Conservation (phyloP, 1,140 invertebrate genomes). For the Mactra quadrangularis region DNA sequence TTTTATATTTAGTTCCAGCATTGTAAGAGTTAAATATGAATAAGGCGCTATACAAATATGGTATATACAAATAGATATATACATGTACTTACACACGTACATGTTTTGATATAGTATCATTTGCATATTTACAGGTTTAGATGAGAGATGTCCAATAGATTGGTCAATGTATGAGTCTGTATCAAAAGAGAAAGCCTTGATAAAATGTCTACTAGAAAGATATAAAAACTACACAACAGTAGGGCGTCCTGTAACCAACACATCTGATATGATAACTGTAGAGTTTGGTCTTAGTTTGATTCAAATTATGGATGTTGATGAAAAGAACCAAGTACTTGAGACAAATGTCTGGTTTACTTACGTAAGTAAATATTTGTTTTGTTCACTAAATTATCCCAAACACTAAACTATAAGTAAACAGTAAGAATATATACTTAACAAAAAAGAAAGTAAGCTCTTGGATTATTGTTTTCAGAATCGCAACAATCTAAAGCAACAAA, state of each 20-base stretch:
- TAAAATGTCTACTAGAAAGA: slow-evolving; percentile 81
- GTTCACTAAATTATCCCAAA: not conserved
- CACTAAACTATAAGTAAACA: too few relatives aligned
- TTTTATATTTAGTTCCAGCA: too few relatives aligned
- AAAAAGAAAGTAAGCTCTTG: too few relatives aligned
- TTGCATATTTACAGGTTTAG: slow-evolving; percentile 31
- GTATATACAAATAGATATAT: too few relatives aligned
- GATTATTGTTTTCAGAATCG: too few relatives aligned
- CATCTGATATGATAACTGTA: slow-evolving; percentile 78
- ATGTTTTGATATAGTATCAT: too few relatives aligned
- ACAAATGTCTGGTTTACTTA: slow-evolving; percentile 83
- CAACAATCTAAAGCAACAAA: too few relatives aligned
- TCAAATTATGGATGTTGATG: slow-evolving; percentile 83
- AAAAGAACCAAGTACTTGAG: slow-evolving; percentile 83
- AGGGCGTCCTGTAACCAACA: slow-evolving; percentile 82
- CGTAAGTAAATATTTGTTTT: slow-evolving; percentile 72
- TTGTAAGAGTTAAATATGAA: too few relatives aligned
- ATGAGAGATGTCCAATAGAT: slow-evolving; percentile 50
- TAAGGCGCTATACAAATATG: too few relatives aligned
- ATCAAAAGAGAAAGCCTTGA: slow-evolving; percentile 82
- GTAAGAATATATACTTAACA: too few relatives aligned
- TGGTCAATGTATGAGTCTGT: slow-evolving; percentile 57
- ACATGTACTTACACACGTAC: too few relatives aligned
- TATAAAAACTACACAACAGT: slow-evolving; percentile 79
- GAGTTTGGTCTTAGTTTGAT: slow-evolving; percentile 82